phyloP scores from a whole-genome alignment of 2,888 invertebrate genomes.

The Dynastes grantii region DNA sequence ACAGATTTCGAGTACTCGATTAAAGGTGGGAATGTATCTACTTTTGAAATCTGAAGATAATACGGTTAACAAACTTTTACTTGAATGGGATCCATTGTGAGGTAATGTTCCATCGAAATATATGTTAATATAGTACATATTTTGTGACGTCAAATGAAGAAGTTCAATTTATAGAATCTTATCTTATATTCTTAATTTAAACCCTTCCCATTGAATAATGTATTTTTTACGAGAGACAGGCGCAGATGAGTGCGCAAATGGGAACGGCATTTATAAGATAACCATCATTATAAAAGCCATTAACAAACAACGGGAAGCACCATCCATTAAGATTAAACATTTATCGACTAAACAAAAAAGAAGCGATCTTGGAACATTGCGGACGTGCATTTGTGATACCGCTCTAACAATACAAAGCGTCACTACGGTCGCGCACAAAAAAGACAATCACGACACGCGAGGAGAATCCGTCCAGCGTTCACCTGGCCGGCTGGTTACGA shows the following conservation, averaged over 20 bases:
- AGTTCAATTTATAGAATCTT: no score
- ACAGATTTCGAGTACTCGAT: no score
- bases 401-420: constrained; percentile 18
- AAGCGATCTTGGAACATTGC: constrained; percentile 21
- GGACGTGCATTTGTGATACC: constrained; percentile 22
- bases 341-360: constrained; percentile 27
- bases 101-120: no score
- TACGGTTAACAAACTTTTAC: no score
- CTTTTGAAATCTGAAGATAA: no score
- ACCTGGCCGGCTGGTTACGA: background rate
- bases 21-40: no score
- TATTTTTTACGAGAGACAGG: no score
- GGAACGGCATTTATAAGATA: constrained; percentile 24
- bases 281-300: constrained; percentile 21
- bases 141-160: no score
- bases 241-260: background rate
- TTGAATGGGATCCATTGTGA: no score
- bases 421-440: constrained; percentile 22
- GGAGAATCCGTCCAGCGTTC: constrained; percentile 4
- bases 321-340: constrained; percentile 42
- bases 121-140: no score
- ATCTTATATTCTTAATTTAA: no score
- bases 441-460: background rate
- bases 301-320: constrained; percentile 24
- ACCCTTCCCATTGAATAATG: no score